Base-by-base conservation (phyloP, 23 tunicate species). In the Styela plicata region DNA sequence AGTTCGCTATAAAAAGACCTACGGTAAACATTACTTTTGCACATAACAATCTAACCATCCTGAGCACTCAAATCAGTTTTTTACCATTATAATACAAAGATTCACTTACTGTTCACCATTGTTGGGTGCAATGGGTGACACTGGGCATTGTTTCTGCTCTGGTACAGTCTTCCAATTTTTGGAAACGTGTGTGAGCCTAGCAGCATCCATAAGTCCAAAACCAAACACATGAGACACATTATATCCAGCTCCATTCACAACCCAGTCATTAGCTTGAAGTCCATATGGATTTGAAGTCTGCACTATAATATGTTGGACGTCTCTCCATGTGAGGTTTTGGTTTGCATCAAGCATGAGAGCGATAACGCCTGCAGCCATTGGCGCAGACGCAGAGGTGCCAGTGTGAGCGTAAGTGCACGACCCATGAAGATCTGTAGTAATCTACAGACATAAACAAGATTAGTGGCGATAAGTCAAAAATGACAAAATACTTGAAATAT, bases 351-450 rank as follows among this genome's bases (percentile, higher is more conserved):
- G 84, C 89, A 88, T 85, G 21, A 96, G 69, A 18, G 99, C 99
- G 5, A 91, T 73, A 24, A 96, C 76, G 13, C 94, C 99, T 22
- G 99, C 88, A 1, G 97, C 94, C 96, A 96, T 87, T 13, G 99
- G 99, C 3, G 99, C 99, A 27, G 99, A 96, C 16, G 99, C 99
- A 30, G 97, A 91, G 24, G 99, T 96, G 32, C 99, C 99, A 30
- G 99, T 91, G 79, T 91, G 97, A 18, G 30, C 63, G 30, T 76
- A 69, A n/a, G 97, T 91, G 89, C 99, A 95, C 3, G 75, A 32
- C 28, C 87, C 25, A 61, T 78, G 95, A 21, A 95, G 89, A 75
- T 89, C 96, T 17, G 96, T 95, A 1, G 99, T 95, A n/a, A 89
- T 74, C 98, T 93, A 37, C 20, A 64, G 57, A 44, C 57, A 44